A percentile compares a stretch with the other conserved stretches of the same genome.
These are phyloP conservation scores for Adelosebastes latens DNA, from an alignment of 2,797 vertebrate species.

Conservation along the genomic window DNA sequence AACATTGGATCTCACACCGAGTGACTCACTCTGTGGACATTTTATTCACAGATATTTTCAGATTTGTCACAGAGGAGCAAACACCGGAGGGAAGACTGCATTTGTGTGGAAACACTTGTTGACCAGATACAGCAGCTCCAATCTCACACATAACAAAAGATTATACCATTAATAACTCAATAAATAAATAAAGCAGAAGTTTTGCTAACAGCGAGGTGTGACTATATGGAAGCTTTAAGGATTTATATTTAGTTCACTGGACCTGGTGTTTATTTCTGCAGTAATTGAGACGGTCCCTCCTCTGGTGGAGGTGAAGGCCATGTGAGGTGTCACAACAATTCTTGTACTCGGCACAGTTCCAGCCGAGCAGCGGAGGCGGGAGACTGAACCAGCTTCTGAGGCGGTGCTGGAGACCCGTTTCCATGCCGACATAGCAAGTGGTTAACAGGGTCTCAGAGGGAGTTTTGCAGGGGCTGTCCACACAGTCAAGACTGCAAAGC, in stretches of 20 bases:
- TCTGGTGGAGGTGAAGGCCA: not conserved
- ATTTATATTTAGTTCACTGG: not conserved
- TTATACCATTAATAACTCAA: not conserved
- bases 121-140: not conserved
- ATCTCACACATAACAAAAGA: not conserved
- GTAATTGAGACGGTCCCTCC: not conserved
- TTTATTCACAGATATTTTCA: not conserved
- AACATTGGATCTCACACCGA: not conserved
- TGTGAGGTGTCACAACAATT: not conserved
- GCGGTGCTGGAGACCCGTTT: not conserved
- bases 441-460: conserved; percentile 2
- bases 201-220: not conserved
- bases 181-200: not conserved
- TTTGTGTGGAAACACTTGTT: not conserved
- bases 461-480: not conserved
- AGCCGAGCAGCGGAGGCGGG: conserved; percentile 17
- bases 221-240: not conserved
- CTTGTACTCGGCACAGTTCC: not conserved
- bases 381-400: not conserved
- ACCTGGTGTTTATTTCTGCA: not conserved
- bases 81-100: not conserved
- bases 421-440: conserved; percentile 13
- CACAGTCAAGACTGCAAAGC: not conserved
- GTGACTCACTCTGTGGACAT: not conserved
- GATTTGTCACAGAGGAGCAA: not conserved